phyloP scores from a whole-genome alignment of 2,113 vertebrate species.

The Oreotrochilus melanogaster region DNA sequence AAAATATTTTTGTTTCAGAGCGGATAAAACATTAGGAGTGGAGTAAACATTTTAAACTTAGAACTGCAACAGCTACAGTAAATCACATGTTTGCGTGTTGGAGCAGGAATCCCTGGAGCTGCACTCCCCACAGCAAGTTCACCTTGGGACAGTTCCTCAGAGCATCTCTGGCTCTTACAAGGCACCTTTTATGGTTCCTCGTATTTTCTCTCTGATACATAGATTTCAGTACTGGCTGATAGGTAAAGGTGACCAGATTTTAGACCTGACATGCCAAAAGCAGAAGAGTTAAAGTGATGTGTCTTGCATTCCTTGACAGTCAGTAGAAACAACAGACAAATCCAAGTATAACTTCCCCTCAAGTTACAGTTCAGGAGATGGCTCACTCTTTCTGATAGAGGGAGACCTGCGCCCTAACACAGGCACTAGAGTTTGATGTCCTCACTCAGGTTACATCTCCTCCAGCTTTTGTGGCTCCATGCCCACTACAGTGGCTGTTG shows the following conservation, averaged over 20 bases:
- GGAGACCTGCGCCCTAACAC: not conserved
- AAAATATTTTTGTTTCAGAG: not conserved
- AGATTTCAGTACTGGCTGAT: not conserved
- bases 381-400: not conserved
- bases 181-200: not conserved
- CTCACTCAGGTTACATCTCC: not conserved
- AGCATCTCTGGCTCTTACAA: not conserved
- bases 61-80: slow-evolving; percentile 8
- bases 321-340: not conserved
- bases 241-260: not conserved
- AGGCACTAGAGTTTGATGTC: not conserved
- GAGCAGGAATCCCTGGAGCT: not conserved
- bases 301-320: fast-evolving
- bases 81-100: not conserved
- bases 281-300: not conserved
- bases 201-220: not conserved
- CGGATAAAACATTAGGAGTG: not conserved
- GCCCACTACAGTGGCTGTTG: not conserved
- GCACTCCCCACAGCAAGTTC: not conserved
- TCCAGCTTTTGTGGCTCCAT: not conserved
- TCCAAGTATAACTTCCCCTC: not conserved
- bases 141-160: not conserved
- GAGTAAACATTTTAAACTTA: slow-evolving; percentile 40
- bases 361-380: not conserved
- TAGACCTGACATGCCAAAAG: not conserved